Evolutionary conservation across 2,888 invertebrate genomes (phyloP).

Genomic region (Sesia apiformis): DNA sequence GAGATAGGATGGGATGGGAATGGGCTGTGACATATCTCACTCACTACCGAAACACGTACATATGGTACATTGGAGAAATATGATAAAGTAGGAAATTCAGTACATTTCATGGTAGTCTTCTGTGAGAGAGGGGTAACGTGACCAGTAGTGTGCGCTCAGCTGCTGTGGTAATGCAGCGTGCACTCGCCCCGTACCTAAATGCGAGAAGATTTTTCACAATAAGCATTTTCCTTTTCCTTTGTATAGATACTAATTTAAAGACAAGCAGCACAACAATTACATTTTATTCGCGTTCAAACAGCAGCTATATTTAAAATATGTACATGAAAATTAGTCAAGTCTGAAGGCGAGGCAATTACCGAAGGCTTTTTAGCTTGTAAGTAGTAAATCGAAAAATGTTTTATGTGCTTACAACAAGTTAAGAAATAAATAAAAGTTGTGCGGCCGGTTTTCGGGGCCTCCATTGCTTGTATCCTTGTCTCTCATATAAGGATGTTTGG

Average conservation of each 20-base stretch:
- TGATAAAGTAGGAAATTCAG: too few relatives aligned
- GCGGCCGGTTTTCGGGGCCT: conserved; percentile 36
- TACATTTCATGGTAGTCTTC: too few relatives aligned
- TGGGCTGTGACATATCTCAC: too few relatives aligned
- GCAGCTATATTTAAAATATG: conserved; percentile 39
- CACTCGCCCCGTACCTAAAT: too few relatives aligned
- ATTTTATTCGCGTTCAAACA: conserved; percentile 27
- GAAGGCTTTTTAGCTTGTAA: conserved; percentile 25
- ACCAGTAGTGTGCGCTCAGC: too few relatives aligned
- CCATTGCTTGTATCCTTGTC: conserved; percentile 21
- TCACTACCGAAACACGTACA: too few relatives aligned
- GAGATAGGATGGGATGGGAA: too few relatives aligned
- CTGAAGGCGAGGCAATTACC: conserved; percentile 43
- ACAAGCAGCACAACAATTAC: conserved; percentile 29
- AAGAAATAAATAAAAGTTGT: conserved; percentile 67
- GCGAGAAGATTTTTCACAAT: too few relatives aligned
- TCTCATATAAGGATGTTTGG: conserved; percentile 1
- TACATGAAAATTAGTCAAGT: conserved; percentile 52
- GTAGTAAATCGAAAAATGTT: conserved; percentile 55
- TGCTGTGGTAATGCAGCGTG: too few relatives aligned
- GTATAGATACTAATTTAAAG: conserved; percentile 12
- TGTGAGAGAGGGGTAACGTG: too few relatives aligned
- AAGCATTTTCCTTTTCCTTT: too few relatives aligned
- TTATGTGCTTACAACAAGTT: conserved; percentile 60
- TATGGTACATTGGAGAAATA: too few relatives aligned